These are phyloP conservation scores for Piprites chloris DNA, from an alignment of 2,113 vertebrate species.

Conservation along the genomic window DNA sequence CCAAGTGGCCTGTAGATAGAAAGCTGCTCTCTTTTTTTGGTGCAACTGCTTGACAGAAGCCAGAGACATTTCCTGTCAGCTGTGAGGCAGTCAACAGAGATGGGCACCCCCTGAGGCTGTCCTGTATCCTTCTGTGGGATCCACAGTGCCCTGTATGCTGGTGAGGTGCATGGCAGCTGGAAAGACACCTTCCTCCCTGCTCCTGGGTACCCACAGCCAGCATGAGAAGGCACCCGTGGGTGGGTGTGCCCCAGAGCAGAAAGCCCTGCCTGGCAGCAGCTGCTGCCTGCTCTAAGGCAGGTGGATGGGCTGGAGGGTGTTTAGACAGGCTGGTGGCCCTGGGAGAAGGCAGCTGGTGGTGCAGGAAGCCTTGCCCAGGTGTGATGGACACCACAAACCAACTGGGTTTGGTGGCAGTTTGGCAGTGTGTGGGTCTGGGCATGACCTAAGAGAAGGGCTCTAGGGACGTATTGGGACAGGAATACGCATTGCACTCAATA, in stretches of 20 bases:
- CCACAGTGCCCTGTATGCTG: neutral
- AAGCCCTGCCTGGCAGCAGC: neutral
- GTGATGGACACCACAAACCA: rapidly evolving
- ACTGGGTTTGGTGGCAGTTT: neutral
- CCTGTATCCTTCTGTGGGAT: neutral
- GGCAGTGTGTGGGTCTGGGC: neutral
- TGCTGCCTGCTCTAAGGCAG: no score
- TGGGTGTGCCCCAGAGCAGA: neutral
- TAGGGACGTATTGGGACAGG: neutral
- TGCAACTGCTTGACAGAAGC: neutral
- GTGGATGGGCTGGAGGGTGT: no score
- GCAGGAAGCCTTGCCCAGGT: neutral
- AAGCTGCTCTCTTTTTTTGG: neutral
- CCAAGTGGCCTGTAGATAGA: neutral
- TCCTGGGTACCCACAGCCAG: neutral
- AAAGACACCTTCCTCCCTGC: neutral
- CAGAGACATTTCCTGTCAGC: neutral
- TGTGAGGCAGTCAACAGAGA: rapidly evolving
- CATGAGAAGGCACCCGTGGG: rapidly evolving
- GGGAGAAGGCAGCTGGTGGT: neutral
- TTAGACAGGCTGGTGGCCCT: neutral
- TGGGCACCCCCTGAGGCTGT: neutral
- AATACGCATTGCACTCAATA: neutral
- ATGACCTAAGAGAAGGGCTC: neutral
- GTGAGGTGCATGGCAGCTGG: neutral